These are phyloP conservation scores for Aphidius colemani DNA, from an alignment of 2,888 invertebrate genomes.

Conservation along the genomic window DNA sequence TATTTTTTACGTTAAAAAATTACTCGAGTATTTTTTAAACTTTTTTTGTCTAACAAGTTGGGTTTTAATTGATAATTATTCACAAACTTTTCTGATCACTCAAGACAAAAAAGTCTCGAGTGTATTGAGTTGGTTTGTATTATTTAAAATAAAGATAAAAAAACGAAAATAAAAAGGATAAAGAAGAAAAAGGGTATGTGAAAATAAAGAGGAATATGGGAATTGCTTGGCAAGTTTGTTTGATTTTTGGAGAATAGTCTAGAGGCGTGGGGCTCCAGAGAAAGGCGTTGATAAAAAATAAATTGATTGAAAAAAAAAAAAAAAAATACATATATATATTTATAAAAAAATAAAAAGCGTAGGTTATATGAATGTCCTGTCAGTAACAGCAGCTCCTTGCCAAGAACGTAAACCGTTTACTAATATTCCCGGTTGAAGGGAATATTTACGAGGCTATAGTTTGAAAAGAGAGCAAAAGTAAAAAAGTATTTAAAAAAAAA, in stretches of 20 bases:
- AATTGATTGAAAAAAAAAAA: constrained; percentile 9
- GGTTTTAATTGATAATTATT: too few species aligned
- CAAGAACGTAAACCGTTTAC: constrained; percentile 51
- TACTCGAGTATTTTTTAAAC: too few species aligned
- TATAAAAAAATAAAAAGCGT: constrained; percentile 18
- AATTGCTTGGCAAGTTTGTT: not conserved
- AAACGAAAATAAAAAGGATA: not conserved
- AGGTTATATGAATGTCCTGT: constrained; percentile 57
- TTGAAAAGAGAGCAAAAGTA: constrained; percentile 23
- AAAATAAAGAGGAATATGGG: not conserved
- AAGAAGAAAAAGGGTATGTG: not conserved
- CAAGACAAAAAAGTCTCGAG: too few species aligned
- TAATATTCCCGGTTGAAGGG: constrained; percentile 50
- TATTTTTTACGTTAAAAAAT: too few species aligned
- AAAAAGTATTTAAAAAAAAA: constrained; percentile 22
- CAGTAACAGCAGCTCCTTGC: constrained; percentile 58
- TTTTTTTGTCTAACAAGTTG: too few species aligned
- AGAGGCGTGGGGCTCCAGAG: not conserved
- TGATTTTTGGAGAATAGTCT: constrained; percentile 4
- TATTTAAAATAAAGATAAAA: not conserved
- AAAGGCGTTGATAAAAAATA: constrained; percentile 7
- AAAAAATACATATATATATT: constrained; percentile 13
- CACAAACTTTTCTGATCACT: too few species aligned
- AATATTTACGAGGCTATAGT: constrained; percentile 54
- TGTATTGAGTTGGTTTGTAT: too few species aligned